Evolutionary conservation across 2,113 vertebrate genomes (phyloP).

Genomic region (Lates calcarifer): DNA sequence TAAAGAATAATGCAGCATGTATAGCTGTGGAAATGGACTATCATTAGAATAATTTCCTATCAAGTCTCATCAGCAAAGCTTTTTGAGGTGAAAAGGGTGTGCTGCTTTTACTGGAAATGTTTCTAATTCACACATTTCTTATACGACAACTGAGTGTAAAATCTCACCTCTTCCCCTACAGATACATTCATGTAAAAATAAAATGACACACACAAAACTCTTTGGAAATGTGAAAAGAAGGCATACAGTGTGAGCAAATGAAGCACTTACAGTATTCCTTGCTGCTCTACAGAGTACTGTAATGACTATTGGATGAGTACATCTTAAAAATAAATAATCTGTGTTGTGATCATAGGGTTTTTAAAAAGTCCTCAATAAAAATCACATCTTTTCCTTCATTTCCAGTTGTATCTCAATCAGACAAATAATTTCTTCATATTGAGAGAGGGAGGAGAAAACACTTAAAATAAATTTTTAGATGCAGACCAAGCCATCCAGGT

Average conservation of each 20-base stretch:
- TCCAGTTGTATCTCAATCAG: conserved; percentile 13
- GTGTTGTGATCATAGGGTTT: not conserved
- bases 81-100: not conserved
- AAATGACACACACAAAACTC: conserved; percentile 12
- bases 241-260: conserved; percentile 40
- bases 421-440: conserved; percentile 7
- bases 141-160: conserved; percentile 8
- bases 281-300: not conserved
- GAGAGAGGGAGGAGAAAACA: not conserved
- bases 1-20: not conserved
- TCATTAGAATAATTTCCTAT: conserved; percentile 9
- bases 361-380: not conserved
- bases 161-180: not conserved
- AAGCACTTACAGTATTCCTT: conserved; percentile 25
- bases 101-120: not conserved
- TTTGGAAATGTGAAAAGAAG: conserved; percentile 49
- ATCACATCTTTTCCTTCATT: not conserved
- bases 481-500: not conserved
- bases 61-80: not conserved
- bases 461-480: not conserved
- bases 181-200: conserved; percentile 58
- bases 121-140: conserved; percentile 2
- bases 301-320: not conserved
- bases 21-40: not conserved
- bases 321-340: not conserved